phyloP scores from a whole-genome alignment of 2,113 vertebrate genomes.

The Maccullochella peelii region DNA sequence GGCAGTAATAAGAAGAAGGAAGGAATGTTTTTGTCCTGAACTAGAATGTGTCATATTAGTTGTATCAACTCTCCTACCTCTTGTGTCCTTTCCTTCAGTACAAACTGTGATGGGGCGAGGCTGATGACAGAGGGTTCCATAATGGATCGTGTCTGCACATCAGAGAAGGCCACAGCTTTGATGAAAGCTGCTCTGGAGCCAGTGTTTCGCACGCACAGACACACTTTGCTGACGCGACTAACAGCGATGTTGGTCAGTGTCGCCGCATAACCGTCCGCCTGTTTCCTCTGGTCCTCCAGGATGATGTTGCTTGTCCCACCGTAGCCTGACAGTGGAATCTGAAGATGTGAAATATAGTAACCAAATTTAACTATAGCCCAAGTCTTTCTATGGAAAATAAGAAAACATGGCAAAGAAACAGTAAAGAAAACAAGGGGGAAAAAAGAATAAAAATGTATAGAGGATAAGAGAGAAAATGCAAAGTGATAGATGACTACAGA shows the following conservation, averaged over 20 bases:
- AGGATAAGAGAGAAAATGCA: neutral
- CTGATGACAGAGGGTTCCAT: conserved; percentile 86
- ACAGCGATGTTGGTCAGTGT: conserved; percentile 80
- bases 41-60: neutral
- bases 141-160: conserved; percentile 79
- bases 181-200: conserved; percentile 94
- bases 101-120: conserved; percentile 93
- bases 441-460: neutral
- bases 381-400: neutral
- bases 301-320: conserved; percentile 94
- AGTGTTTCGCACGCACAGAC: conserved; percentile 89
- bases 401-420: neutral
- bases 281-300: conserved; percentile 92
- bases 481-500: neutral
- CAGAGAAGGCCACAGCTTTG: conserved; percentile 89
- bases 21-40: neutral
- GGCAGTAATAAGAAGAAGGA: neutral
- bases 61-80: conserved; percentile 82
- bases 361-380: neutral
- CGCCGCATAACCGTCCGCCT: conserved; percentile 88
- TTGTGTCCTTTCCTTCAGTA: conserved; percentile 90
- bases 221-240: conserved; percentile 83
- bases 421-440: neutral
- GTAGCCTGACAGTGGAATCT: conserved; percentile 97
- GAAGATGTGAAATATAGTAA: neutral